phyloP scores from a whole-genome alignment of 2,888 invertebrate species.

The Operophtera brumata region DNA sequence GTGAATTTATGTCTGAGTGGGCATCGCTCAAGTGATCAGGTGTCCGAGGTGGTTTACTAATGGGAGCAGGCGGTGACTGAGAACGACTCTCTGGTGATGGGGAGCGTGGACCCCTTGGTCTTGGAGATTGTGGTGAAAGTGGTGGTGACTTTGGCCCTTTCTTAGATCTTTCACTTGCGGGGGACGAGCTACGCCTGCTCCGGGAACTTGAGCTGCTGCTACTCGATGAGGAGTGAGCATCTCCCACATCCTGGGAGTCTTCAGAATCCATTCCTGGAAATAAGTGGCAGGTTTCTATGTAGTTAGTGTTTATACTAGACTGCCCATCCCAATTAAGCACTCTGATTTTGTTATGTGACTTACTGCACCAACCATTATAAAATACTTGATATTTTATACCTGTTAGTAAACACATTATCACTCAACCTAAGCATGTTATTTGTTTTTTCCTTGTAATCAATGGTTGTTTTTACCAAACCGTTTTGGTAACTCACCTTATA shows the following conservation, averaged over 20 bases:
- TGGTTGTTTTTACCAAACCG: background rate
- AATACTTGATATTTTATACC: conserved; percentile 31
- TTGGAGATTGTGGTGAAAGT: conserved; percentile 44
- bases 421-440: conserved; percentile 30
- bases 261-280: conserved; percentile 82
- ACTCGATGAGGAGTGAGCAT: conserved; percentile 70
- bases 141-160: conserved; percentile 63
- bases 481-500: conserved; percentile 11
- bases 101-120: conserved; percentile 51
- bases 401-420: conserved; percentile 48
- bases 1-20: conserved; percentile 73
- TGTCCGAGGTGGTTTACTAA: conserved; percentile 48
- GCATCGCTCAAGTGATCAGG: conserved; percentile 69
- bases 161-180: conserved; percentile 65
- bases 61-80: conserved; percentile 52
- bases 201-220: conserved; percentile 75
- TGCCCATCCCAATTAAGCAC: conserved; percentile 53
- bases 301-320: conserved; percentile 23
- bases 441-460: background rate
- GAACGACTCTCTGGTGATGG: conserved; percentile 57
- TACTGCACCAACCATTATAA: conserved; percentile 44
- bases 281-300: conserved; percentile 45
- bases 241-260: conserved; percentile 79
- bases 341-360: conserved; percentile 40
- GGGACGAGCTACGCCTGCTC: conserved; percentile 69